Evolutionary conservation across 2,888 invertebrate species (phyloP).

Genomic region (Thereva nobilitata): DNA sequence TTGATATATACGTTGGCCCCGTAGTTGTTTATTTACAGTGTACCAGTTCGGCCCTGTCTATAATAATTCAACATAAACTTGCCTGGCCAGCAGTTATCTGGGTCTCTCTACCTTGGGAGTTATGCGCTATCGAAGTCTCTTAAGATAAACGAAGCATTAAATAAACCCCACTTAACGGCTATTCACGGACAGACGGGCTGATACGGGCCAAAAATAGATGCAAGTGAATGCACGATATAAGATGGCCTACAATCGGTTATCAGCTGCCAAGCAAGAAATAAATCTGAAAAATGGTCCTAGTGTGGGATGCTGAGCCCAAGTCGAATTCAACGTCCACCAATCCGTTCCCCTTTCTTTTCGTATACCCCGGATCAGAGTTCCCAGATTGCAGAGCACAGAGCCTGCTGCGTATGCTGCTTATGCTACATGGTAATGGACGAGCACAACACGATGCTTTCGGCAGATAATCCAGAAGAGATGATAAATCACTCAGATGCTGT

Average conservation of each 20-base stretch:
- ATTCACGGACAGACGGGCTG: not conserved
- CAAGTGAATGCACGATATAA: conserved; percentile 17
- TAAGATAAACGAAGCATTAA: no score
- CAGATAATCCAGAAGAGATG: conserved; percentile 29
- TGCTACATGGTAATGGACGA: not conserved
- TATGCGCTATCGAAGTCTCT: no score
- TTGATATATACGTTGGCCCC: no score
- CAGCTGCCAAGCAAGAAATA: conserved; percentile 23
- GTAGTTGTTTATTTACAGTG: no score
- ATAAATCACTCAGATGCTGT: conserved; percentile 36
- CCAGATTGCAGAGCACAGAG: not conserved
- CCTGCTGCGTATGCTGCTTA: not conserved
- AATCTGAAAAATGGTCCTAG: conserved; percentile 26
- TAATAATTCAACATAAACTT: no score
- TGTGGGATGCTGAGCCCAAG: conserved; percentile 28
- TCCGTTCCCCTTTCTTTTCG: not conserved
- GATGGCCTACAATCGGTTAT: conserved; percentile 34
- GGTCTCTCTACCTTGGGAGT: no score
- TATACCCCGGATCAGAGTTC: no score
- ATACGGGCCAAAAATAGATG: conserved; percentile 30
- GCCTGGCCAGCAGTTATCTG: no score
- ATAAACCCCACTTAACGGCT: no score
- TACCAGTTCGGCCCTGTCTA: no score
- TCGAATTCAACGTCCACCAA: not conserved
- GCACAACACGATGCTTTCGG: conserved; percentile 24